phyloP scores from a whole-genome alignment of 2,797 vertebrate species.

The Takifugu rubripes region DNA sequence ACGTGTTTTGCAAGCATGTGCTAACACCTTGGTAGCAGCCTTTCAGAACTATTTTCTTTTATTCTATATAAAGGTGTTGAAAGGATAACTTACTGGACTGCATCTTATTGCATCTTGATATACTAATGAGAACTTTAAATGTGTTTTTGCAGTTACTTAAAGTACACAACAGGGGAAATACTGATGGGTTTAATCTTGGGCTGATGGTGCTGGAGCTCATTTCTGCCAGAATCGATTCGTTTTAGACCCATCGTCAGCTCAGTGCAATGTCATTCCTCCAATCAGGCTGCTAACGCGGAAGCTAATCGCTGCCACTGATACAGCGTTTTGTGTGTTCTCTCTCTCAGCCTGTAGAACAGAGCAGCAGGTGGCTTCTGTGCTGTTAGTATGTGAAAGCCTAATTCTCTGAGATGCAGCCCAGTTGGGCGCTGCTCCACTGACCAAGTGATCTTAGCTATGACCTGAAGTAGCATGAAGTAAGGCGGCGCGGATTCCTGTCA shows the following conservation, averaged over 20 bases:
- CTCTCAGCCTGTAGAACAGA: neutral
- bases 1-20: conserved; percentile 6
- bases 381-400: conserved; percentile 3
- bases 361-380: conserved; percentile 28
- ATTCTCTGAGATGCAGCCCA: conserved; percentile 7
- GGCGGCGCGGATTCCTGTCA: neutral
- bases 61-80: too few species aligned
- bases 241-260: conserved; percentile 19
- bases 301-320: conserved; percentile 11
- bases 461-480: conserved; percentile 14
- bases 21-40: neutral
- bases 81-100: too few species aligned
- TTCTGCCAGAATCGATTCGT: conserved; percentile 9
- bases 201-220: conserved; percentile 3
- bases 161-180: too few species aligned
- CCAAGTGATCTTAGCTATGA: conserved; percentile 18
- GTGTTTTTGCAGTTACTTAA: too few species aligned
- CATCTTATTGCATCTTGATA: too few species aligned
- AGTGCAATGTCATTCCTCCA: conserved; percentile 16
- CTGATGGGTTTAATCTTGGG: too few species aligned
- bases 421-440: conserved; percentile 12
- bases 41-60: too few species aligned
- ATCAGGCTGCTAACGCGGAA: conserved; percentile 38
- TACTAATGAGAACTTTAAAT: too few species aligned
- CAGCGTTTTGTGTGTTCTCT: conserved; percentile 10